Base-by-base conservation (phyloP, 1,140 invertebrate genomes). In the Drosophila ercepeae region DNA sequence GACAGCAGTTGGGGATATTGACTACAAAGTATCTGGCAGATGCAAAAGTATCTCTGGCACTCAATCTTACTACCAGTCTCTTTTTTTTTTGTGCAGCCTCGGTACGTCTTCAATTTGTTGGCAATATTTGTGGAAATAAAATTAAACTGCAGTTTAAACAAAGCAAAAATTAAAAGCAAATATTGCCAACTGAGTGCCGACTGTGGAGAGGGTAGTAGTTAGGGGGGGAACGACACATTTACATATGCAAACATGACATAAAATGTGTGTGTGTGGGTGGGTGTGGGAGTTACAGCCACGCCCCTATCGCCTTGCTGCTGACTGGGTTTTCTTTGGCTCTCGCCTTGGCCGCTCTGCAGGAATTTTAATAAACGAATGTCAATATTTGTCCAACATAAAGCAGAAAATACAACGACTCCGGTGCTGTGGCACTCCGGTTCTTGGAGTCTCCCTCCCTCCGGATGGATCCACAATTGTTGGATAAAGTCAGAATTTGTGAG, bases 311-410 rank as follows among this genome's bases (percentile, higher is more conserved):
- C 29, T 32, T 25, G 50, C 53, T 67, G 63, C 71, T 23, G 50
- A 34, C 59, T 74, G 32, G 39, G 13, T 29, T 52, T 29, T 52
- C 53, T 54, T 63, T 41, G 42, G 50, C 44, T 75, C 78, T 77
- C 36, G 75, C 55, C 69, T 74, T 74, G 61, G 70, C 60, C 72
- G 57, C 78, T 78, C 74, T 75, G 61, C 57, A 78, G 83, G 78
- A 88, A 89, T 88, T 88, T 89, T 89, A 88, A 88, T 88, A 89
- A 89, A 89, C 83, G 83, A 89, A 89, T 84, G 83, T 89, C 84
- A 89, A 89, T 89, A 89, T 89, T 89, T 82, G 84, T 73, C 59
- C 78, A 89, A 84, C 83, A 89, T 89, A 89, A 89, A 84, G 78
- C 86, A 89, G 79, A 89, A 88, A 86, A 88, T 89, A 86, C 78